Conservation (phyloP, 2,797 vertebrate genomes). For the Acanthurus leucopareius region DNA sequence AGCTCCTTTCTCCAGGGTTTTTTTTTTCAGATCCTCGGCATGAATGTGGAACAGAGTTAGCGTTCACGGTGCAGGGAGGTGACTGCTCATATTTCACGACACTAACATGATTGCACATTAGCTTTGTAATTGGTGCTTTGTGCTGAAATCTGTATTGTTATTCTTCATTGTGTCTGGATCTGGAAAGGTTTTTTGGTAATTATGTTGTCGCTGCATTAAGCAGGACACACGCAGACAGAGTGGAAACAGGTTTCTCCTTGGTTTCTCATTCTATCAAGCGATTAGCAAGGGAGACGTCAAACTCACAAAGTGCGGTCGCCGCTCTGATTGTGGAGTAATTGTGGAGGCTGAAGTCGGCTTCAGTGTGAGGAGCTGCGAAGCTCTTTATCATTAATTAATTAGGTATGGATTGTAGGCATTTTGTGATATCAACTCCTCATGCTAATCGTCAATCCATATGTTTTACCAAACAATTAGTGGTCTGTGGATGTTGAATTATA, state of each 20-base stretch:
- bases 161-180: conserved; percentile 46
- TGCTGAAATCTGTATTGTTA: conserved; percentile 50
- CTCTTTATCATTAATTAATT: not conserved
- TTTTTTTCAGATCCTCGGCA: conserved; percentile 16
- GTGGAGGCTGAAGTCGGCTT: not conserved
- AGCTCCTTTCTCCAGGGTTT: conserved; percentile 17
- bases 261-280: not conserved
- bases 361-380: not conserved
- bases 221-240: conserved; percentile 36
- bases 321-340: not conserved
- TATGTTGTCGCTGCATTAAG: conserved; percentile 18
- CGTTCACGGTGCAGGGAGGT: not conserved
- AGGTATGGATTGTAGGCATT: not conserved
- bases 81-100: conserved; percentile 38
- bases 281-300: not conserved
- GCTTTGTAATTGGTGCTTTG: conserved; percentile 56
- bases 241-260: not conserved
- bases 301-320: not conserved
- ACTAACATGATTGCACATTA: conserved; percentile 53
- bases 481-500: not conserved
- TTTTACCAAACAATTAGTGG: not conserved
- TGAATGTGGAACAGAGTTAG: conserved; percentile 38
- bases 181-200: conserved; percentile 33
- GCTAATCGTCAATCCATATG: not conserved
- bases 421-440: not conserved